phyloP scores from a whole-genome alignment of 1,140 invertebrate species.

The Papilio aristodemus region DNA sequence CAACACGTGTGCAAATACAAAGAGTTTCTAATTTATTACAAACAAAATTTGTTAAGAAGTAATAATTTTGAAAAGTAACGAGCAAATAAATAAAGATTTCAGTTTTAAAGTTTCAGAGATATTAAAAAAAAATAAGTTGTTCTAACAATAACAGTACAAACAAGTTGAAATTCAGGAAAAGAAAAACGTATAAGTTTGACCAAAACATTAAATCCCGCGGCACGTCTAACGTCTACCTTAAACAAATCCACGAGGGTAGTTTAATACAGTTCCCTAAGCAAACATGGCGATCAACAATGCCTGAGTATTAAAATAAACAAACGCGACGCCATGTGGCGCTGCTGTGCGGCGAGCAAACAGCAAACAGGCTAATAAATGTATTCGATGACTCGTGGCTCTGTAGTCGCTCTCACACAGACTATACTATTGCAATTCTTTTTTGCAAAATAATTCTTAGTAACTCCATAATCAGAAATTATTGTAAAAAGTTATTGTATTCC shows the following conservation, averaged over 20 bases:
- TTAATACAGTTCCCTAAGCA: slow-evolving; percentile 68
- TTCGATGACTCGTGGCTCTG: slow-evolving; percentile 49
- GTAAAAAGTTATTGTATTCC: too few species aligned
- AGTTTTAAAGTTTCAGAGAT: not conserved
- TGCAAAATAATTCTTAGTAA: too few species aligned
- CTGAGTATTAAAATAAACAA: slow-evolving; percentile 79
- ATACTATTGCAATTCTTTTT: not conserved
- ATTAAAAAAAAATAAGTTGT: not conserved
- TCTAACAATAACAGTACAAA: not conserved
- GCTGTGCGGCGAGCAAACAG: slow-evolving; percentile 63
- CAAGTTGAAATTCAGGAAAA: slow-evolving; percentile 9
- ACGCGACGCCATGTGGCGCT: slow-evolving; percentile 66
- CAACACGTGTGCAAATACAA: slow-evolving; percentile 3
- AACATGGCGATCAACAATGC: slow-evolving; percentile 70
- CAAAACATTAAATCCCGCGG: slow-evolving; percentile 32
- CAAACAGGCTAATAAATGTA: slow-evolving; percentile 72
- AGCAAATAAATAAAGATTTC: slow-evolving; percentile 6
- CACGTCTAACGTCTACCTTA: slow-evolving; percentile 44
- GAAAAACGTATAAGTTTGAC: slow-evolving; percentile 28
- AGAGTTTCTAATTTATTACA: slow-evolving; percentile 13
- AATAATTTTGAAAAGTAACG: not conserved
- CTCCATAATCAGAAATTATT: too few species aligned
- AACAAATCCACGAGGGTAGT: slow-evolving; percentile 69
- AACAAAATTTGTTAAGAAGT: not conserved
- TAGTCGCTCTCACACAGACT: slow-evolving; percentile 32